Evolutionary conservation across 2,113 vertebrate species (phyloP).

Genomic region (Numenius arquata): DNA sequence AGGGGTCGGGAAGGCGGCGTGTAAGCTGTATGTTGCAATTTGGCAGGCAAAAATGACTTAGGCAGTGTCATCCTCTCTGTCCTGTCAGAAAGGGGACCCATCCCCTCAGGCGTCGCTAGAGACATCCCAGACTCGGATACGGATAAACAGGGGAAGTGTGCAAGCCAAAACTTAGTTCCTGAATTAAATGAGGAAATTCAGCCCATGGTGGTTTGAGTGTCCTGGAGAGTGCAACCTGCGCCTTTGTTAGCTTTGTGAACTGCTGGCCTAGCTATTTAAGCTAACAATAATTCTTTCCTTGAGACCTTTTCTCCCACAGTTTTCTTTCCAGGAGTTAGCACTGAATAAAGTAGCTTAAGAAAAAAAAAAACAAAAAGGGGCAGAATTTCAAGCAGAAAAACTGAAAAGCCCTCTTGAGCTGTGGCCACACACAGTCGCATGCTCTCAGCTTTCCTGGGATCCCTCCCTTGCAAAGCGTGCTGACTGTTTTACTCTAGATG

Average conservation of each 20-base stretch:
- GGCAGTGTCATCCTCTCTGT: background rate
- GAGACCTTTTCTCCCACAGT: slow-evolving; percentile 2
- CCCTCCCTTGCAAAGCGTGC: background rate
- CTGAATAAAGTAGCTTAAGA: background rate
- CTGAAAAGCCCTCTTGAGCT: background rate
- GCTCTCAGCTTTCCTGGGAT: background rate
- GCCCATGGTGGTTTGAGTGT: background rate
- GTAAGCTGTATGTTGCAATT: background rate
- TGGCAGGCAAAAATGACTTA: slow-evolving; percentile 6
- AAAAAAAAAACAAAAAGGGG: background rate
- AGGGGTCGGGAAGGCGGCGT: accelerated
- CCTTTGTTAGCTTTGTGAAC: background rate
- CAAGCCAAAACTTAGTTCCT: background rate
- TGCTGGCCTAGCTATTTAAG: background rate
- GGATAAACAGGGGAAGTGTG: background rate
- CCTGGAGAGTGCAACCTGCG: background rate
- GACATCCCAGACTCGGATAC: background rate
- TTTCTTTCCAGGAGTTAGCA: background rate
- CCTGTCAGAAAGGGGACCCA: background rate
- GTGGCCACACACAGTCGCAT: accelerated
- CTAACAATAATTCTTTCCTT: slow-evolving; percentile 9
- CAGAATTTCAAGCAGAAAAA: background rate
- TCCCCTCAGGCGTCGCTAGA: background rate
- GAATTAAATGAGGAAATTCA: background rate
- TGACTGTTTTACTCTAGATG: background rate